Base-by-base conservation (phyloP, 2,888 invertebrate genomes). In the Stenurella melanura region DNA sequence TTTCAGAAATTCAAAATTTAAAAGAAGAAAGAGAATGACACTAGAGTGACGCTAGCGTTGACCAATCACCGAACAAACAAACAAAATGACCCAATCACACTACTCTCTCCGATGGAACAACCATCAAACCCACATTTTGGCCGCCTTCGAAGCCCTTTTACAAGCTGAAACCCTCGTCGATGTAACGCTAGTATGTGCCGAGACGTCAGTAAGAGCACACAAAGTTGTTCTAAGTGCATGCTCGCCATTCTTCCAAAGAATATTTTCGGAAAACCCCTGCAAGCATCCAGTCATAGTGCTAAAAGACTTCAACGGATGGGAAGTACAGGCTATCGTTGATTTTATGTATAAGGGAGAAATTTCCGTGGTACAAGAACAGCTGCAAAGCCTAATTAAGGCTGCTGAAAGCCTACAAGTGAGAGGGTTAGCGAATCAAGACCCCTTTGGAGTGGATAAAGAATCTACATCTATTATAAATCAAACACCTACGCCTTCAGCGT, bases 311-410 rank as follows among this genome's bases (percentile, higher is more conserved):
- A 93, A 93, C 86, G 96, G 95, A 82, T 95, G 96, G 93, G 96
- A 97, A 86, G 94, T 97, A 79, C 95, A 96, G 86, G 96, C 96
- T 50, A 95, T 97, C 78, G 95, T 97, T 79, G 96, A 96, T 90
- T 97, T 97, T 87, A 97, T 97, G 96, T 97, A 97, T 90, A 95
- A 96, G 83, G 97, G 97, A 56, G 96, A 97, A 90, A 96, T 97
- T 84, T 95, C 95, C 82, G 96, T 97, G 70, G 94, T 94, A 9
- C 95, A 96, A 86, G 96, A 96, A 87, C 95, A 96, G 80, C 91
- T 97, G 30, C 93, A 95, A 74, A 94, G 94, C 12, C 92, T 97
- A 83, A 95, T 97, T 86, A 94, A 96, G 85, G 96, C 96, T 2
- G 97, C 97, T 0, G 96, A 97, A 87, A 95, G 95, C 71, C 91